These are phyloP conservation scores for Myotis lucifugus DNA, from an alignment of 2,113 vertebrate species.

Conservation along the genomic window DNA sequence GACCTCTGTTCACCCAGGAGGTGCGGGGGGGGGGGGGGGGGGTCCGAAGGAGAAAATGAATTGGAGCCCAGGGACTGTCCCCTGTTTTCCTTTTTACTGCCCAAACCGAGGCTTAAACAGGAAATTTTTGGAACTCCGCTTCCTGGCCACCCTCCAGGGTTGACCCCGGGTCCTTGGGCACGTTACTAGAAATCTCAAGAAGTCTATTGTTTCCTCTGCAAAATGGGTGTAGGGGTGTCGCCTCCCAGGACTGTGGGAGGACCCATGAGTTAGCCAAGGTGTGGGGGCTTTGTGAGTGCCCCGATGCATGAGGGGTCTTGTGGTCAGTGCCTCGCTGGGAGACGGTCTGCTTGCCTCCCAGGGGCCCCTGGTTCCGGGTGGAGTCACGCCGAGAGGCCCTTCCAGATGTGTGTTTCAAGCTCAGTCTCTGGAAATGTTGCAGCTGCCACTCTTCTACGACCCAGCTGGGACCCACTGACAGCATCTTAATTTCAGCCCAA, in stretches of 20 bases:
- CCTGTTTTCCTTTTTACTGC: not conserved
- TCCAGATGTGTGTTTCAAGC: constrained; percentile 52
- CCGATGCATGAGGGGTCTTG: rapidly evolving
- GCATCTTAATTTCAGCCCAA: constrained; percentile 82
- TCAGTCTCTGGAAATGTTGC: constrained; percentile 73
- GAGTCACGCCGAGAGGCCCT: not conserved
- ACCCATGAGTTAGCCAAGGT: rapidly evolving
- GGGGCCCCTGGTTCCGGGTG: not conserved
- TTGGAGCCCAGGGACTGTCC: not conserved
- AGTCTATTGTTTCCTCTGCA: constrained; percentile 4
- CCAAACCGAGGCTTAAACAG: not conserved
- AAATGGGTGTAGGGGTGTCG: not conserved
- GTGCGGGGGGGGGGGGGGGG: not conserved
- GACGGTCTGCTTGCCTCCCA: not conserved
- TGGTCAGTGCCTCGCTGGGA: not conserved
- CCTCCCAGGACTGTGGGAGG: not conserved
- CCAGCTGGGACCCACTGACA: constrained; percentile 83
- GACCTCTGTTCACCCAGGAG: not conserved
- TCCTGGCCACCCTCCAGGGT: not conserved
- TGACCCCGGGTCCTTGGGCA: not conserved
- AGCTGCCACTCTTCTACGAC: constrained; percentile 81
- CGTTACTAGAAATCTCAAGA: not conserved
- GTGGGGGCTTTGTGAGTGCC: rapidly evolving
- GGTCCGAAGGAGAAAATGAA: not conserved
- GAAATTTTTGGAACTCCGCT: not conserved